Conservation (phyloP, 2,113 vertebrate species). For the Chamaea fasciata region DNA sequence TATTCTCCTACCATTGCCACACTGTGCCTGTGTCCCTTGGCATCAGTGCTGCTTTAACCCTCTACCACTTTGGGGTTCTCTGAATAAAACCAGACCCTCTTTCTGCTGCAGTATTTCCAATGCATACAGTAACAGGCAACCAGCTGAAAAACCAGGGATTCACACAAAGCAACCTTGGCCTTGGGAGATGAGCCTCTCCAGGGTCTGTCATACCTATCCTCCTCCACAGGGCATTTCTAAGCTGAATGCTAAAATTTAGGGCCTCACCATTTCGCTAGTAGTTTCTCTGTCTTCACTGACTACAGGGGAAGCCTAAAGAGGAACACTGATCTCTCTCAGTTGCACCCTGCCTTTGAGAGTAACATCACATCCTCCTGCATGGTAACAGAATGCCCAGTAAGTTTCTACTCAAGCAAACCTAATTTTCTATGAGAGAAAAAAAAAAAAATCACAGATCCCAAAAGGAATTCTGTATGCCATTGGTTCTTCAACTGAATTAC, state of each 20-base stretch:
- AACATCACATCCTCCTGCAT: neutral
- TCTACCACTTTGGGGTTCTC: neutral
- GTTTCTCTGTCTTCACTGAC: neutral
- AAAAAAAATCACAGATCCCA: neutral
- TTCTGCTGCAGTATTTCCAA: constrained; percentile 14
- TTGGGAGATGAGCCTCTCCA: neutral
- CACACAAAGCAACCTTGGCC: neutral
- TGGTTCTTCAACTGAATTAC: neutral
- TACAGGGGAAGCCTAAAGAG: neutral
- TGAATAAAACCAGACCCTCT: neutral
- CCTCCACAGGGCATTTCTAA: neutral
- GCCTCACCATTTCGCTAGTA: neutral
- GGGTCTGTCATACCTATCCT: neutral
- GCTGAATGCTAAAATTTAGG: neutral
- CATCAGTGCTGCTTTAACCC: neutral
- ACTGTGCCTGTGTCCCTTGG: neutral
- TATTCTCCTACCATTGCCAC: neutral
- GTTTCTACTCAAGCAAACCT: neutral
- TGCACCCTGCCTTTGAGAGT: neutral
- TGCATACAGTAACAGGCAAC: neutral
- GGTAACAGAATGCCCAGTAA: neutral
- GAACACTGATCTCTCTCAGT: neutral
- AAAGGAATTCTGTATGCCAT: neutral
- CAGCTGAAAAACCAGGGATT: neutral
- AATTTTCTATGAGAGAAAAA: neutral